Conservation (phyloP, 2,113 vertebrate genomes). For the Oreochromis tanganicae region DNA sequence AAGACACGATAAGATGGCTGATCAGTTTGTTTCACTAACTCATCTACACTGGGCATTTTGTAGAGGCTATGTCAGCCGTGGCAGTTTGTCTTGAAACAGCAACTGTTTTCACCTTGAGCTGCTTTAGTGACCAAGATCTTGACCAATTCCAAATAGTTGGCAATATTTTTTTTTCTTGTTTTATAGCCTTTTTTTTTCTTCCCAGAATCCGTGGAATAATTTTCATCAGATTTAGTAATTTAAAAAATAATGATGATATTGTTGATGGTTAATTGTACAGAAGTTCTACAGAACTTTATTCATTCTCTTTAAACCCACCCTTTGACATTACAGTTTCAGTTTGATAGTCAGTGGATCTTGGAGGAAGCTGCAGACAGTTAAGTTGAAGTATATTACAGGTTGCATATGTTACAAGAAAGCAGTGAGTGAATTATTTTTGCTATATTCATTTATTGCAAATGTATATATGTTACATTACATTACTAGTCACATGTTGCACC, state of each 20-base stretch:
- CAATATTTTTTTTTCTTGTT: not conserved
- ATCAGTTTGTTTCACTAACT: not conserved
- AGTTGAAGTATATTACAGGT: not conserved
- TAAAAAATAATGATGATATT: not conserved
- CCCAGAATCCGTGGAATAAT: rapidly evolving
- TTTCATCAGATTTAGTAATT: not conserved
- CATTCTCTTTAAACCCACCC: rapidly evolving
- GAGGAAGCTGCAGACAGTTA: rapidly evolving
- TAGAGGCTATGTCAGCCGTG: not conserved
- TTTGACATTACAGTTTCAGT: not conserved
- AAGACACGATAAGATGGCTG: rapidly evolving
- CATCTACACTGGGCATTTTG: not conserved
- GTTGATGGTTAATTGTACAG: not conserved
- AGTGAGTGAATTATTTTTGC: not conserved
- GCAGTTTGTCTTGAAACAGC: not conserved
- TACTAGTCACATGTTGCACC: not conserved
- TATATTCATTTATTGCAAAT: not conserved
- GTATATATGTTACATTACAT: not conserved
- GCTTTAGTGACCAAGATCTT: not conserved
- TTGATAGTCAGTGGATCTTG: rapidly evolving
- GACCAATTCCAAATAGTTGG: rapidly evolving
- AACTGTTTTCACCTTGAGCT: not conserved
- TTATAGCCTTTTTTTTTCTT: not conserved
- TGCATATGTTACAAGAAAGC: not conserved
- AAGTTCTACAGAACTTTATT: not conserved